Base-by-base conservation (phyloP, 2,113 vertebrate genomes). In the Ciconia maguari region DNA sequence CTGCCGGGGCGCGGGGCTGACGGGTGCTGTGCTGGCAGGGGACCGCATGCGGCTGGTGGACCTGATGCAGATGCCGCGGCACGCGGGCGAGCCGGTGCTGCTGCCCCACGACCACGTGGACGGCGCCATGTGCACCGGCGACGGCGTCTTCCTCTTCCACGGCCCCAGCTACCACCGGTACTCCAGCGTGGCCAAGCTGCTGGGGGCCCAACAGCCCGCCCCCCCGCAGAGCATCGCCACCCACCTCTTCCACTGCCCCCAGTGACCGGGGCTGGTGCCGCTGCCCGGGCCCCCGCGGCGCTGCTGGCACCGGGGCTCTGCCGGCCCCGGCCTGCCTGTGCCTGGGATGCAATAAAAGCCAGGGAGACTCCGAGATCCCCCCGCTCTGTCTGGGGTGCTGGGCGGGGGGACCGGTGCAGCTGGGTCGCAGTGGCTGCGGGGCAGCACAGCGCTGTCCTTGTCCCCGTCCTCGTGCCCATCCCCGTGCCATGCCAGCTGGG, bases 11-110 rank as follows among this genome's bases (percentile, higher is more conserved):
- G 2, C 2, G 6, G 57, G 48, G 77, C 77, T 83, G 66, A 83
- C 1, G 2, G 36, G 14, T 10, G 30, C 46, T 51, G 29, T 51
- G 36, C 55, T 2, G 8, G 19, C 82, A 74, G 69, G 82, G 30
- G 8, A 64, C 38, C 48, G 1, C 6, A 1, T 65, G 13, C 34
- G 18, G 34, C n/a, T 22, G 10, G 71, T 75, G 61, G 51, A 75
- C 42, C 52, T 84, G 68, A 36, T 3, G 2, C 46, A 54, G 68
- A 72, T 1, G 4, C 81, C 81, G 1, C 68, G 81, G 38, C 81
- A 2, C 0, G 57, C 4, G 7, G 69, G 48, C 4, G 8, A 36
- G 30, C 46, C 38, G 2, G 12, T 30, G 48, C 57, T 32, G 3
- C 69, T 84, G 82, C 82, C 82, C 48, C 58, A 54, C 21, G 48